Conservation (phyloP, 2,888 invertebrate genomes). For the Poecilus cupreus region DNA sequence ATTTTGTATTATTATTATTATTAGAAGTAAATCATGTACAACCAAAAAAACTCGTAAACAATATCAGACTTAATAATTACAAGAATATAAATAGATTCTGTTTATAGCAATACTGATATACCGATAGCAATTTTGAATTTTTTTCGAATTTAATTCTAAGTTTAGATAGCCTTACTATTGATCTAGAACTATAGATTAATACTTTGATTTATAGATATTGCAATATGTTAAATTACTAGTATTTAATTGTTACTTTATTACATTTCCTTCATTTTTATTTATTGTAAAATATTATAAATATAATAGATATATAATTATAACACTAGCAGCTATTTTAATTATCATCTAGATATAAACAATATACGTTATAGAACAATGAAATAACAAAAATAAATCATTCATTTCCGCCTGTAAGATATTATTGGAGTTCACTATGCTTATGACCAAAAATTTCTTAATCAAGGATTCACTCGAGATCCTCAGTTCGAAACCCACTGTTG, state of each 20-base stretch:
- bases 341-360: not conserved
- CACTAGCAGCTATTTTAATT: not conserved
- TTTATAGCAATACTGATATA: not conserved
- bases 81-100: too few relatives aligned
- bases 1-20: too few relatives aligned
- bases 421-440: too few relatives aligned
- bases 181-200: not conserved
- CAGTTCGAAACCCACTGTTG: too few relatives aligned
- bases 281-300: conserved; percentile 15
- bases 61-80: too few relatives aligned
- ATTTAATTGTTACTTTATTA: conserved; percentile 12
- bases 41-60: too few relatives aligned
- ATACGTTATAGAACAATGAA: too few relatives aligned
- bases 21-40: too few relatives aligned
- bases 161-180: conserved; percentile 8
- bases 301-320: conserved; percentile 6
- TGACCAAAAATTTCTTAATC: too few relatives aligned
- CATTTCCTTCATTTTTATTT: not conserved
- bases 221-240: not conserved
- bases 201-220: conserved; percentile 9
- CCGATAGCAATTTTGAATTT: not conserved
- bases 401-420: too few relatives aligned
- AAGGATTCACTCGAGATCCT: too few relatives aligned
- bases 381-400: too few relatives aligned
- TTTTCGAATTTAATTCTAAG: conserved; percentile 5